Base-by-base conservation (phyloP, 2,888 invertebrate species). In the Eupithecia vulgata region DNA sequence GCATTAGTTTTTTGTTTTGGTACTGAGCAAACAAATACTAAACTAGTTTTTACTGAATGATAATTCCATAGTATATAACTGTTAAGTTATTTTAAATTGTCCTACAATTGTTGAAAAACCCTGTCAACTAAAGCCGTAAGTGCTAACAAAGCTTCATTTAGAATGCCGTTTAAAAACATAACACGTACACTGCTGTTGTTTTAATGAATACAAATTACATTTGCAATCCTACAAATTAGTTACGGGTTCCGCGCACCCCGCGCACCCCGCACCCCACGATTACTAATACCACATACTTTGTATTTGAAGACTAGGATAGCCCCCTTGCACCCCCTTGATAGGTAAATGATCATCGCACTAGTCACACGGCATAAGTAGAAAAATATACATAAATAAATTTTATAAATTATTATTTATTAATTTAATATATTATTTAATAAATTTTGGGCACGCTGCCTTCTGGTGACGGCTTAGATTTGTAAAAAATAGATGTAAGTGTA, bases 161-260 rank as follows among this genome's bases (percentile, higher is more conserved):
- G 34, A 73, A 69, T 65, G 68, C 68, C 76, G 78, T 84, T 83
- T 81, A 80, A 81, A 86, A 87, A 87, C 87, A 84, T 85, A 84
- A 83, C 89, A 88, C 89, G 90, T 89, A 86, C 86, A 82, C 90
- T 93, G 70, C 68, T 71, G 74, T 71, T 74, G 71, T 74, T 74
- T 68, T 74, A 74, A 74, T 74, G 74, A 74, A 74, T 74, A 74
- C 88, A 94, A 94, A 94, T 92, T 68, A 91, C 90, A 93, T 94
- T 94, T 93, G 92, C 92, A 91, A 65, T 65, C 65, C 65, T n/a
- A 40, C 48, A 92, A 93, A 94, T 93, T 93, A 91, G 81, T 85
- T 86, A 89, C 89, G 89, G 87, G 88, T 83, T 21, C 64, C n/a
- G n/a, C n/a, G n/a, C n/a, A n/a, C n/a, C 30, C 30, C 65, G 65